phyloP scores from a whole-genome alignment of 2,797 vertebrate species.

The Vespertilio murinus region DNA sequence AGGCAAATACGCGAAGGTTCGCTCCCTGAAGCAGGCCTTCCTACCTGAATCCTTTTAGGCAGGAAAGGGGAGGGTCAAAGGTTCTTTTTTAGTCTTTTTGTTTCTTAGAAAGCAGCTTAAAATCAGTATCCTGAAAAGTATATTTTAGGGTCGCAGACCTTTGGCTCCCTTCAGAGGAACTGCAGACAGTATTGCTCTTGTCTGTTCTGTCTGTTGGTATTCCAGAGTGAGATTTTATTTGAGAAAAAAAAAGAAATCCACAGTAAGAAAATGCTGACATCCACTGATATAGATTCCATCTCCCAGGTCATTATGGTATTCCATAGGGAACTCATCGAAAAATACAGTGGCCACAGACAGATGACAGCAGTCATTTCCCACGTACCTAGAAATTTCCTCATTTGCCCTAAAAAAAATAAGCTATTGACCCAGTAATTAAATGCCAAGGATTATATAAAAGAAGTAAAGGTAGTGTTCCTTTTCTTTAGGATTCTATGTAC shows the following conservation, averaged over 20 bases:
- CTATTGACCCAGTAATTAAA: not conserved
- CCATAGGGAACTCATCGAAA: not conserved
- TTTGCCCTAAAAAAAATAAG: not conserved
- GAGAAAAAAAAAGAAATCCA: not conserved
- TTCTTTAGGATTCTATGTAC: not conserved
- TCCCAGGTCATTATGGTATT: not conserved
- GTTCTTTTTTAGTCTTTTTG: not conserved
- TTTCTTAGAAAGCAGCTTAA: not conserved
- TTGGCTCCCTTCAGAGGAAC: not conserved
- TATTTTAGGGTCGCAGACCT: not conserved
- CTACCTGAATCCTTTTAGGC: not conserved
- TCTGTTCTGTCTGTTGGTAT: not conserved
- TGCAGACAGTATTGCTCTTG: not conserved
- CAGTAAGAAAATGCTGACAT: not conserved
- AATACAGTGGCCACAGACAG: not conserved
- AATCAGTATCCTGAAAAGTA: not conserved
- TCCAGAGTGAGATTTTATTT: constrained; percentile 1
- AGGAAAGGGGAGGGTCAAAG: not conserved
- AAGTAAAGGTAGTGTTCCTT: not conserved
- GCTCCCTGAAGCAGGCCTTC: not conserved
- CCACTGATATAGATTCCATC: not conserved
- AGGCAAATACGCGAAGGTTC: not conserved
- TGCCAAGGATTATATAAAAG: not conserved
- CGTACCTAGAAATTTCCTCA: not conserved
- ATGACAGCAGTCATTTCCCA: not conserved